Base-by-base conservation (phyloP, 2,113 vertebrate genomes). In the Taxidea taxus region DNA sequence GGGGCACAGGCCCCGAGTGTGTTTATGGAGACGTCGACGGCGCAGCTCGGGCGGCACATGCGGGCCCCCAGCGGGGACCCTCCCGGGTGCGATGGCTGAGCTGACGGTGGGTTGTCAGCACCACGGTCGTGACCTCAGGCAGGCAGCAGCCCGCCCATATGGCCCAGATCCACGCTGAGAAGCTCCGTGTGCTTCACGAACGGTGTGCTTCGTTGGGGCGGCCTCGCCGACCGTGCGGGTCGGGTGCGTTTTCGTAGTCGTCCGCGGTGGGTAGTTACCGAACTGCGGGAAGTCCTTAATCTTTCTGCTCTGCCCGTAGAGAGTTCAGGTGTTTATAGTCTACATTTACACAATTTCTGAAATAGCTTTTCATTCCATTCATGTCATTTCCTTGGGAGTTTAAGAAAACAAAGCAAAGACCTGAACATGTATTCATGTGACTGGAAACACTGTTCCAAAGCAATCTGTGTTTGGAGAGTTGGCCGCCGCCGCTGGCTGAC, bases 391-490 rank as follows among this genome's bases (percentile, higher is more conserved):
- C 96, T 94, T 97, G 97, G 92, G 92, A 81, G 70, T 42, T 89
- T 93, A 70, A 56, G 39, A 94, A 49, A 84, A 39, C 56, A 84
- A 84, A 89, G 20, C 20, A 62, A 9, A 78, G 47, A 29, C 42
- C 68, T 66, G 39, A 94, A 96, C 95, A 92, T 87, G 98, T 98
- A 91, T 98, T 97, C 93, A 91, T 90, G 84, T 96, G 78, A 68
- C 95, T 87, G 97, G 86, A 51, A 51, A 97, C 80, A 89, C 90
- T 58, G 97, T 97, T 97, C 97, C 97, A 96, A 87, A 94, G 96
- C 92, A 95, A 34, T 91, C 98, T 98, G 98, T 98, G 98, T 98
- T 95, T 98, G 98, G 97, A 72, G 97, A 95, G 96, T 96, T 98
- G 97, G 97, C 98, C 97, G 97, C 97, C 66, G 75, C 97, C 64